Conservation (phyloP, 2,888 invertebrate species). For the Horisme vitalbata region DNA sequence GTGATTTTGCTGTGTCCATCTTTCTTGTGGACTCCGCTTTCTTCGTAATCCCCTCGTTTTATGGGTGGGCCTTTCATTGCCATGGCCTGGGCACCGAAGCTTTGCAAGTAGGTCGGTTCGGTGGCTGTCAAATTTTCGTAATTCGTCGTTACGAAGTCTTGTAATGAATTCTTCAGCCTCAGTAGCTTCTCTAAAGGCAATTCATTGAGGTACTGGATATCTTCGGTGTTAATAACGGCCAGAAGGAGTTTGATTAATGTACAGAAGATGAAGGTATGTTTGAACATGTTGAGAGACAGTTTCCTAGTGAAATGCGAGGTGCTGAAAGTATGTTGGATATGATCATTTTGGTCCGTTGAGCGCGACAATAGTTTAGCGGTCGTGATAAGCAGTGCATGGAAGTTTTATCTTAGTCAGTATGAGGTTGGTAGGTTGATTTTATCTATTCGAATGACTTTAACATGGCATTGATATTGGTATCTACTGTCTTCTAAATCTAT, state of each 20-base stretch:
- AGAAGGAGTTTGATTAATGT: conserved; percentile 36
- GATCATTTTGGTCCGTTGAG: conserved; percentile 48
- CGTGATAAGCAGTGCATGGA: conserved; percentile 44
- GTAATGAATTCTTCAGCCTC: conserved; percentile 79
- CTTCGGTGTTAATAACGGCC: conserved; percentile 53
- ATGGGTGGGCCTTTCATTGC: conserved; percentile 61
- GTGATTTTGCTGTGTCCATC: conserved; percentile 85
- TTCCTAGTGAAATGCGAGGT: conserved; percentile 41
- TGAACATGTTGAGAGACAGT: conserved; percentile 51
- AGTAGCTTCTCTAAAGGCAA: conserved; percentile 87
- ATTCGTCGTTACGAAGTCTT: conserved; percentile 51
- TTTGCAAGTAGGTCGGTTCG: conserved; percentile 51
- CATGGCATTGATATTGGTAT: too few relatives aligned
- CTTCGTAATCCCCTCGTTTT: conserved; percentile 74
- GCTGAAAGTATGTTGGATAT: conserved; percentile 14
- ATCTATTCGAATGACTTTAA: too few relatives aligned
- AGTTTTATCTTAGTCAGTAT: conserved; percentile 17
- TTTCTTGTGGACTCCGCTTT: conserved; percentile 67
- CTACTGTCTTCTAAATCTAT: too few relatives aligned
- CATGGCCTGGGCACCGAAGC: conserved; percentile 71
- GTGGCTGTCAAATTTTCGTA: conserved; percentile 54
- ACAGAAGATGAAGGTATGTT: conserved; percentile 38
- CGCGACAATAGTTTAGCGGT: conserved; percentile 58
- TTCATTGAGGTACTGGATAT: conserved; percentile 84
- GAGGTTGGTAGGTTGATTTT: background rate